These are phyloP conservation scores for Linhomoeus sp. DNA, from an alignment of 2,888 invertebrate species.

Conservation along the genomic window DNA sequence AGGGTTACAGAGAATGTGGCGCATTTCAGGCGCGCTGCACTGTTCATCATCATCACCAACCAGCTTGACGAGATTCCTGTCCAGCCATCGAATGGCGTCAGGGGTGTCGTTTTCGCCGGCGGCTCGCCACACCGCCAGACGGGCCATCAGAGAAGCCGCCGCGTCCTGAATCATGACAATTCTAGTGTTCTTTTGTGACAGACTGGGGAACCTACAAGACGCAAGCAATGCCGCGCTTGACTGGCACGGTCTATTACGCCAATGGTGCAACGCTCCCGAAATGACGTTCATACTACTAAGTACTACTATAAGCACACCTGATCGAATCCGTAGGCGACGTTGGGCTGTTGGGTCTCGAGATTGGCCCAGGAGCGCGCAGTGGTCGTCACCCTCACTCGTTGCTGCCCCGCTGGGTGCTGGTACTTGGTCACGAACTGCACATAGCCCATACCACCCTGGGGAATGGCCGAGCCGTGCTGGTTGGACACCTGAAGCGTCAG, in stretches of 20 bases:
- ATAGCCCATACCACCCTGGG: constrained; percentile 45
- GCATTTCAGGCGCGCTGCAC: no score
- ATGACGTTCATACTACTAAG: no score
- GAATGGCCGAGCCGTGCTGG: constrained; percentile 40
- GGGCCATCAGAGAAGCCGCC: constrained; percentile 85
- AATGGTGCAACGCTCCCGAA: not conserved
- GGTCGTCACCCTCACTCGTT: constrained; percentile 83
- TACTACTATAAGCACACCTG: no score
- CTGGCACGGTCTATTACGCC: not conserved
- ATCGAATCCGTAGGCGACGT: constrained; percentile 36
- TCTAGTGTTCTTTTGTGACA: constrained; percentile 60
- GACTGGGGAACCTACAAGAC: not conserved
- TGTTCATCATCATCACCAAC: constrained; percentile 35
- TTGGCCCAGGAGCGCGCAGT: constrained; percentile 93
- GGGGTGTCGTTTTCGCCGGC: constrained; percentile 57
- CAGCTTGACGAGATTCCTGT: constrained; percentile 84
- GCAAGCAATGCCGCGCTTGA: not conserved
- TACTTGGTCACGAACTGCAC: constrained; percentile 96
- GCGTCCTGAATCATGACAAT: constrained; percentile 85
- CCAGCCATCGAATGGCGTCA: constrained; percentile 94
- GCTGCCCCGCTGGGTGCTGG: constrained; percentile 86
- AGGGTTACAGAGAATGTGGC: constrained; percentile 9
- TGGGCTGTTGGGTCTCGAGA: constrained; percentile 42
- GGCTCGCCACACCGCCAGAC: constrained; percentile 84
- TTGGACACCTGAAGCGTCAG: no score